A percentile compares a stretch with the other conserved stretches of the same genome.
Evolutionary conservation across 2,888 invertebrate genomes (phyloP).

Genomic region (Synanthedon formicaeformis): DNA sequence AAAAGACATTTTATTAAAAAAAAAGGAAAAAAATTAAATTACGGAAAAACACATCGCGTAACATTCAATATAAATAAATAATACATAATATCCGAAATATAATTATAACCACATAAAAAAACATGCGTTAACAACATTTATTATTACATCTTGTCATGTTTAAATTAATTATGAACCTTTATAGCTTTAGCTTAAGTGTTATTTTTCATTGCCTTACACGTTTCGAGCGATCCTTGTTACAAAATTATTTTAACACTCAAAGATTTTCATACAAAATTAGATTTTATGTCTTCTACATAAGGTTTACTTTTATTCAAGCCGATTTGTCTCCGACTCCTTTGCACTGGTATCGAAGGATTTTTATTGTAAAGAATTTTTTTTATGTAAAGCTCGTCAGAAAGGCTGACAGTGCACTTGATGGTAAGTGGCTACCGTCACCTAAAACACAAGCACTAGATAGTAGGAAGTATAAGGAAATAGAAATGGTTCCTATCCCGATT

Average conservation of each 20-base stretch:
- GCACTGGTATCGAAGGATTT: not conserved
- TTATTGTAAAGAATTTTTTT: too few relatives aligned
- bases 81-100: conserved; percentile 25
- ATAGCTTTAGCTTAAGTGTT: not conserved
- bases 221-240: not conserved
- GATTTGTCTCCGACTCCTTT: not conserved
- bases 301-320: conserved; percentile 5
- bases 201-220: not conserved
- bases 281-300: not conserved
- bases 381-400: too few relatives aligned
- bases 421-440: too few relatives aligned
- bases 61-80: conserved; percentile 50
- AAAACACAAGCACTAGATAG: too few relatives aligned
- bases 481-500: too few relatives aligned
- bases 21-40: conserved; percentile 44
- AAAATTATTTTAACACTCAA: too few relatives aligned
- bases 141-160: conserved; percentile 41
- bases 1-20: conserved; percentile 33
- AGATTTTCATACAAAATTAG: too few relatives aligned
- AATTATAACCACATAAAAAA: conserved; percentile 32
- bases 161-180: conserved; percentile 8
- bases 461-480: too few relatives aligned
- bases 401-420: too few relatives aligned
- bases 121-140: conserved; percentile 43
- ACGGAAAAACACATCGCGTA: conserved; percentile 56